A percentile compares a stretch with the other conserved stretches of the same genome.
Conservation (phyloP, 2,888 invertebrate genomes). For the Diloba caeruleocephala region DNA sequence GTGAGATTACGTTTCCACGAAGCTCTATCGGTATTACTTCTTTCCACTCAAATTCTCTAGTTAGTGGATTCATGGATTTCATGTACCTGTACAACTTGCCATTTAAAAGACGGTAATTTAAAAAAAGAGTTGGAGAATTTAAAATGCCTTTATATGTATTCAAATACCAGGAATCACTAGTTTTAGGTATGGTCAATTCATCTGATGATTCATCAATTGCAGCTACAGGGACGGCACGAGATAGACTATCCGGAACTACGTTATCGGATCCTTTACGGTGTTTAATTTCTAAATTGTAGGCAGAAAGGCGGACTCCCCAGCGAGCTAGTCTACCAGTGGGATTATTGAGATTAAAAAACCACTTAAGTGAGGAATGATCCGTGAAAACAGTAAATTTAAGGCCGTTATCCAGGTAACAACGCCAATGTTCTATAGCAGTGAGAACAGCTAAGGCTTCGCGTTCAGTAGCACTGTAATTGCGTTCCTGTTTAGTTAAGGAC, state of each 20-base stretch:
- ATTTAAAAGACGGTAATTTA: background rate
- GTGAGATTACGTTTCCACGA: constrained; percentile 16
- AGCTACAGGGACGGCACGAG: background rate
- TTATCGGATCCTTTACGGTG: constrained; percentile 2
- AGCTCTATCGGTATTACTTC: constrained; percentile 39
- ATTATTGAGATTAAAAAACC: too few relatives aligned
- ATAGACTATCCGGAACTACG: constrained; percentile 5
- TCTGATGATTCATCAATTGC: too few relatives aligned
- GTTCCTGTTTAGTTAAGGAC: too few relatives aligned
- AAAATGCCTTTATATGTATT: background rate
- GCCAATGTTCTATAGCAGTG: too few relatives aligned
- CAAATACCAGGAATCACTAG: background rate
- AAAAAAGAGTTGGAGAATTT: background rate
- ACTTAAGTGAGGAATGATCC: too few relatives aligned
- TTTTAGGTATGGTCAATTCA: too few relatives aligned
- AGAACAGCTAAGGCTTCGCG: too few relatives aligned
- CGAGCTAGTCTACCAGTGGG: too few relatives aligned
- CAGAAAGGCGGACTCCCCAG: too few relatives aligned
- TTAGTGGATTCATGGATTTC: background rate
- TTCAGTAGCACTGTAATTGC: too few relatives aligned
- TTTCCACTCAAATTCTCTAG: constrained; percentile 46
- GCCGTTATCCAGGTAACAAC: constrained; percentile 35
- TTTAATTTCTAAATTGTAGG: constrained; percentile 3
- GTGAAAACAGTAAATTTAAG: constrained; percentile 1
- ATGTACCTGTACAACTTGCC: background rate